Evolutionary conservation across 2,888 invertebrate species (phyloP).

Genomic region (Torymus tubicola): DNA sequence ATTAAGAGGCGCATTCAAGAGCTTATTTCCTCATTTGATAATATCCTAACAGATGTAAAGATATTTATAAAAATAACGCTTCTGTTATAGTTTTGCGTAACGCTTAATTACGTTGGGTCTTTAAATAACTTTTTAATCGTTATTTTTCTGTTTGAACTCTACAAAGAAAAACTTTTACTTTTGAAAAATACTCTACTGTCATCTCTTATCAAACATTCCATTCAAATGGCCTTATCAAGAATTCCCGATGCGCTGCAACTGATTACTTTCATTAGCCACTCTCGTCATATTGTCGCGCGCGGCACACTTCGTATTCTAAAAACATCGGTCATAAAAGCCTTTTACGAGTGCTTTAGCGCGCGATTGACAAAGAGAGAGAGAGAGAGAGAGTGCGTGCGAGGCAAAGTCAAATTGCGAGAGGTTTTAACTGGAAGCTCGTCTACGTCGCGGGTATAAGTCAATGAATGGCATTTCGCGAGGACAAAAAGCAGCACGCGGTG

Average conservation of each 20-base stretch:
- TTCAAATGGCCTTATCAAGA: too few relatives aligned
- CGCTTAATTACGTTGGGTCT: too few relatives aligned
- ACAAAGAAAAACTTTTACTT: too few relatives aligned
- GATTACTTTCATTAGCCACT: background rate
- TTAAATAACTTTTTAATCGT: too few relatives aligned
- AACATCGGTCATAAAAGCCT: constrained; percentile 32
- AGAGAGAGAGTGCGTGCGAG: background rate
- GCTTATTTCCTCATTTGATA: background rate
- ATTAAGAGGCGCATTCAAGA: background rate
- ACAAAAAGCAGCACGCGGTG: constrained; percentile 29
- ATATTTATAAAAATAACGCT: background rate
- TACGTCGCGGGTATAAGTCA: background rate
- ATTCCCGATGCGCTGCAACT: background rate
- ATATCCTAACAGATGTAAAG: background rate
- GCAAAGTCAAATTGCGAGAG: constrained; percentile 22
- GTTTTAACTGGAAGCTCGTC: constrained; percentile 22
- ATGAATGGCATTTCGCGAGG: constrained; percentile 31
- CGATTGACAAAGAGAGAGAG: constrained; percentile 30
- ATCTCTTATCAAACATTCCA: background rate
- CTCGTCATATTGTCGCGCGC: constrained; percentile 7
- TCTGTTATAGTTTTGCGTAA: too few relatives aligned
- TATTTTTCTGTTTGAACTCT: too few relatives aligned
- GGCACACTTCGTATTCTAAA: constrained; percentile 26
- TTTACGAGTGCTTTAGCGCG: constrained; percentile 31
- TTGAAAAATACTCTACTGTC: too few relatives aligned